phyloP scores from a whole-genome alignment of 2,797 vertebrate species.

The Apogon talboti region DNA sequence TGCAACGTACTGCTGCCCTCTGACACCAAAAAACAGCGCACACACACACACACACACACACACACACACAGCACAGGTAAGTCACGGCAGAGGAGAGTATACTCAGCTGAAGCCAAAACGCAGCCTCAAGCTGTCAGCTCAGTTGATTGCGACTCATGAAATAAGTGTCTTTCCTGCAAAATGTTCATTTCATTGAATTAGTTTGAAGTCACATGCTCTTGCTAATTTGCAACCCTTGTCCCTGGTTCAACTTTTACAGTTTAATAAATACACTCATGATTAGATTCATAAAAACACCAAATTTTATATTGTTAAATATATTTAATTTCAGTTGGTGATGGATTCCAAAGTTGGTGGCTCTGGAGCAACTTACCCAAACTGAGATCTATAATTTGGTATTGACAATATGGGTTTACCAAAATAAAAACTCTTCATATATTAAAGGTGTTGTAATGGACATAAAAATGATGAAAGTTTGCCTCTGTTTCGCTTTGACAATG shows the following conservation, averaged over 20 bases:
- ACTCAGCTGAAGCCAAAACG: background rate
- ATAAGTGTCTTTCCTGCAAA: constrained; percentile 22
- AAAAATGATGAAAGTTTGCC: constrained; percentile 29
- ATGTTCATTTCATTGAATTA: background rate
- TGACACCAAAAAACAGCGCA: constrained; percentile 64
- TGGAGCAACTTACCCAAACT: too few relatives aligned
- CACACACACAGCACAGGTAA: constrained; percentile 19
- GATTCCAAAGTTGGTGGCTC: too few relatives aligned
- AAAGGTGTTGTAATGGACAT: constrained; percentile 8
- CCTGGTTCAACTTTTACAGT: too few relatives aligned
- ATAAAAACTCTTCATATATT: constrained; percentile 11
- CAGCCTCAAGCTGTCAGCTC: background rate
- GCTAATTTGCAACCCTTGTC: too few relatives aligned
- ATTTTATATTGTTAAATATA: too few relatives aligned
- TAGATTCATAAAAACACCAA: too few relatives aligned
- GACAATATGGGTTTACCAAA: background rate
- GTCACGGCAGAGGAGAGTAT: background rate
- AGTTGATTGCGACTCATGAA: constrained; percentile 17
- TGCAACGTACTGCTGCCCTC: constrained; percentile 94
- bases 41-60: constrained; percentile 27
- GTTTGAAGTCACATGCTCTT: too few relatives aligned
- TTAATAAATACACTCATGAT: too few relatives aligned
- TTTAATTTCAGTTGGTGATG: too few relatives aligned
- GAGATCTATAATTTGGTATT: too few relatives aligned
- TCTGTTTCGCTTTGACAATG: constrained; percentile 47